Base-by-base conservation (phyloP, 2,797 vertebrate species). In the Aplochiton taeniatus region DNA sequence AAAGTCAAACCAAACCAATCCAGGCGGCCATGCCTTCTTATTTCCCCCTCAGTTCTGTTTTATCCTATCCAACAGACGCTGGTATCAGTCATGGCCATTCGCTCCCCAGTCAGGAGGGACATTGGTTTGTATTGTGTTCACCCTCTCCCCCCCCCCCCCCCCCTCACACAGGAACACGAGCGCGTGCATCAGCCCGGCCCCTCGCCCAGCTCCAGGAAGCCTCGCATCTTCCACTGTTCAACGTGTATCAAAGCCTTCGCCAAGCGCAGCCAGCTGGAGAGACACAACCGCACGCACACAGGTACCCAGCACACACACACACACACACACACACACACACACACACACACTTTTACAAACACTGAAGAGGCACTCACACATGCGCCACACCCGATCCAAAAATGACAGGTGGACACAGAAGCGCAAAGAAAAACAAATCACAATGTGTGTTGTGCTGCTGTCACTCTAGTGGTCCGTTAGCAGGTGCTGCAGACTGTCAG, bases 181-280 rank as follows among this genome's bases (percentile, higher is more conserved):
- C 95, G 94, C 66, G 96, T 98, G 0, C 97, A 99, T 78, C 94
- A 96, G 77, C 95, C 94, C 0, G 96, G 96, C 58, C 96, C 96
- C 0, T 97, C 96, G 0, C 82, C 93, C 53, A 98, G 95, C 85
- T 96, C 96, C 9, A 96, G 97, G 91, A 97, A 97, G 78, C 96
- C 98, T 1, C 78, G 94, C 56, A 92, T 96, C 58, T 98, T 97
- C 79, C 96, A 91, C 76, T 99, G 97, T 68, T 92, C 92, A 54
- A 91, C 91, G 14, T 99, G 98, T 20, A 93, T 92, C 58, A 99
- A 99, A 87, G 96, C 96, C 4, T 99, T 99, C 0, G 94, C 97
- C 66, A 99, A 99, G 67, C 97, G 96, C 20, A 99, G 96, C 86
- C 97, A 99, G 82, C 91, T 99, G 85, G 96, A 98, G 85, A 93